These are phyloP conservation scores for Entomyzon cyanotis DNA, from an alignment of 2,113 vertebrate species.

Conservation along the genomic window DNA sequence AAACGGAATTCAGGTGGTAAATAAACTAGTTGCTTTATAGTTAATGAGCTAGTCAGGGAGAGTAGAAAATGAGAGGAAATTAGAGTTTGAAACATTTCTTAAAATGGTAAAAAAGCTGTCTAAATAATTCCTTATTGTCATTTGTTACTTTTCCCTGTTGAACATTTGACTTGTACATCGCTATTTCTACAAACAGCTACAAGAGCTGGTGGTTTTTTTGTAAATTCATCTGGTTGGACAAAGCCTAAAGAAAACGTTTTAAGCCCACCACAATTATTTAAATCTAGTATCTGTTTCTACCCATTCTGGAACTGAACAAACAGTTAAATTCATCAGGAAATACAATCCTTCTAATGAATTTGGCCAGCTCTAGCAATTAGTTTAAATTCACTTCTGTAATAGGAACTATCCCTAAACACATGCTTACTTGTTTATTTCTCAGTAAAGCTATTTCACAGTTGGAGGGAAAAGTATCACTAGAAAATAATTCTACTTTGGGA, in stretches of 20 bases:
- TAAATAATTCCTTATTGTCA: not conserved
- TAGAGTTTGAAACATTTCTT: not conserved
- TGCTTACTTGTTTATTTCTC: constrained; percentile 28
- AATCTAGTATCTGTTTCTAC: not conserved
- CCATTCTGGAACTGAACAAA: constrained; percentile 12
- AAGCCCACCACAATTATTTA: not conserved
- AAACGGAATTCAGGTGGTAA: not conserved
- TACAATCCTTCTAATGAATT: constrained; percentile 28
- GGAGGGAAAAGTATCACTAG: not conserved
- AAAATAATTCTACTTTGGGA: constrained; percentile 14
- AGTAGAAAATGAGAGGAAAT: not conserved
- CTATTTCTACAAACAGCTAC: not conserved
- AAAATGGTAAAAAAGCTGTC: not conserved
- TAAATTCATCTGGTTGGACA: not conserved
- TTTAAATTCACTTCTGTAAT: constrained; percentile 1
- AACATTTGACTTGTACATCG: not conserved
- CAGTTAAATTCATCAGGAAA: constrained; percentile 22
- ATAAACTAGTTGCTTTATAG: not conserved
- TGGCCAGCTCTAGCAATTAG: not conserved
- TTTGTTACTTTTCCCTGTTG: not conserved
- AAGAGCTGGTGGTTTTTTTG: not conserved
- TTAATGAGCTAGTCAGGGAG: not conserved
- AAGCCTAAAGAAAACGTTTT: not conserved
- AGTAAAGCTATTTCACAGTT: constrained; percentile 29
- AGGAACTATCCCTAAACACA: not conserved